These are phyloP conservation scores for Linyphia triangularis DNA, from an alignment of 2,888 invertebrate species.

Conservation along the genomic window DNA sequence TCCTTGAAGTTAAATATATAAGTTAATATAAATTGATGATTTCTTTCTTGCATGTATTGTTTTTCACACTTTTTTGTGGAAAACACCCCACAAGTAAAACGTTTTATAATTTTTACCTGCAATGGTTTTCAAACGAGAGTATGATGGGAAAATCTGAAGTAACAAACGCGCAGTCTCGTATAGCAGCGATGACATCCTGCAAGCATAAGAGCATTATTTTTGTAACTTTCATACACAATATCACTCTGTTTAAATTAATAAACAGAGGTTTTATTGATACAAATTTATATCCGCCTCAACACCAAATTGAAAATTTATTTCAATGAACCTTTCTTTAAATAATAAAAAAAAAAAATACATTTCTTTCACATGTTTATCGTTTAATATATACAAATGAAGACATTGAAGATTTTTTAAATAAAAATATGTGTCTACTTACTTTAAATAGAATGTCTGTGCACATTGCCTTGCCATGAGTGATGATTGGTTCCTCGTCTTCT, in stretches of 20 bases:
- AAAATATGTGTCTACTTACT: slow-evolving; percentile 80
- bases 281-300: too few species aligned
- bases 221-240: too few species aligned
- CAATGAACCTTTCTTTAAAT: too few species aligned
- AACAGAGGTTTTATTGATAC: too few species aligned
- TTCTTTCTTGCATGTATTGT: too few species aligned
- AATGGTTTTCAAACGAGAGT: slow-evolving; percentile 99
- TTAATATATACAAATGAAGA: too few species aligned
- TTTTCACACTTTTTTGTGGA: background rate
- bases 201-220: background rate
- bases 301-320: background rate
- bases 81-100: background rate
- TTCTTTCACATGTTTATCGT: too few species aligned
- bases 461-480: slow-evolving; percentile 99
- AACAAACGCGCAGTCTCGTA: slow-evolving; percentile 98
- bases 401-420: background rate
- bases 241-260: too few species aligned
- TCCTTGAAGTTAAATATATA: background rate
- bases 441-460: slow-evolving; percentile 99
- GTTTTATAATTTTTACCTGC: too few species aligned
- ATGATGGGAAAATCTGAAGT: slow-evolving; percentile 98
- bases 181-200: slow-evolving; percentile 95
- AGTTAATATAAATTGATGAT: background rate
- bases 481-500: slow-evolving; percentile 99
- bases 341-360: too few species aligned